Evolutionary conservation across 2,113 vertebrate genomes (phyloP).

Genomic region (Dinomys branickii): DNA sequence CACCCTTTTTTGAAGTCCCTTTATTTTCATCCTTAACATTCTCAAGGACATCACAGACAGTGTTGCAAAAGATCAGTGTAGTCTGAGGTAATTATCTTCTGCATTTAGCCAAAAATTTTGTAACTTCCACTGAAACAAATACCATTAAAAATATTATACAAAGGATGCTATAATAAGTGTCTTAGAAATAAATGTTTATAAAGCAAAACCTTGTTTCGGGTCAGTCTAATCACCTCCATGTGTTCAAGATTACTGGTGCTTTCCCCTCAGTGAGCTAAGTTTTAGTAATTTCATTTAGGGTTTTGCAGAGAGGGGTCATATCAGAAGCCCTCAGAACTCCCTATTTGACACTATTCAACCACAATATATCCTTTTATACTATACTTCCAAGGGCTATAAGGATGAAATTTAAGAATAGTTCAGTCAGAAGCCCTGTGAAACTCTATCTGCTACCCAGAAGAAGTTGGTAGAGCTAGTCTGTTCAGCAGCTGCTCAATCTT

Average conservation of each 20-base stretch:
- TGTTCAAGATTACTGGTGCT: background rate
- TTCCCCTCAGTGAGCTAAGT: background rate
- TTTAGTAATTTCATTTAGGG: background rate
- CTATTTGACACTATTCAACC: background rate
- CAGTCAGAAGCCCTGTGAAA: background rate
- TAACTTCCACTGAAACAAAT: slow-evolving; percentile 36
- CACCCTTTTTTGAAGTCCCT: too few species aligned
- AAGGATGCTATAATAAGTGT: background rate
- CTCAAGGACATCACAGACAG: background rate
- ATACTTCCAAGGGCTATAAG: background rate
- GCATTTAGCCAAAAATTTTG: background rate
- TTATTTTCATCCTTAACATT: background rate
- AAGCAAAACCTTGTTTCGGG: background rate
- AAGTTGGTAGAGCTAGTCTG: background rate
- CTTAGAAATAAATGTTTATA: background rate
- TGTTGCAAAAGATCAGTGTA: background rate
- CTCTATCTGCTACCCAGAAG: background rate
- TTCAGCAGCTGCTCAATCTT: background rate
- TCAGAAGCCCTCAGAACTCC: background rate
- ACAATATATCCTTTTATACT: background rate
- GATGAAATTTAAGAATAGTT: background rate
- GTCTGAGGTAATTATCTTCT: slow-evolving; percentile 22
- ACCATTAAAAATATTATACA: background rate
- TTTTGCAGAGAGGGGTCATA: background rate
- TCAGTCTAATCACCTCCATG: background rate